Base-by-base conservation (phyloP, 2,797 vertebrate species). In the Harpagifer antarcticus region DNA sequence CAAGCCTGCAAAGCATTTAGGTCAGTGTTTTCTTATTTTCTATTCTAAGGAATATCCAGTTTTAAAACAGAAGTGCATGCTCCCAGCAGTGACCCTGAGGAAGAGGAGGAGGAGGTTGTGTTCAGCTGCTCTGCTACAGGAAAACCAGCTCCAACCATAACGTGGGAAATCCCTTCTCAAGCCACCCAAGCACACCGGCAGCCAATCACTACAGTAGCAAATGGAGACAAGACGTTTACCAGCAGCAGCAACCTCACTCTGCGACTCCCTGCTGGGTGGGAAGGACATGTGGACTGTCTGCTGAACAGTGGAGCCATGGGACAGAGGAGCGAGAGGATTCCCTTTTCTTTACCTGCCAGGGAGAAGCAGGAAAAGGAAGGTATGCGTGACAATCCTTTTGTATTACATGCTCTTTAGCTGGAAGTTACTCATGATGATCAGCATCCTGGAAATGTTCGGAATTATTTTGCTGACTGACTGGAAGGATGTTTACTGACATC, bases 101-200 rank as follows among this genome's bases (percentile, higher is more conserved):
- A 40, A 0, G 15, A 53, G 0, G 3, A 14, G 0, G 13, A 9
- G 23, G 23, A 27, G 20, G 74, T 86, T 0, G 47, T 72, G 59
- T 83, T 95, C 6, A 86, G 80, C 53, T 96, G 95, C 86, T 88
- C 90, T 4, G 93, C 91, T 9, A 95, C 91, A 0, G 95, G 94
- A 0, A 95, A 91, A 89, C 93, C 94, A 12, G 66, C 87, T 9
- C 94, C 94, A 0, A 60, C 58, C 47, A 73, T 96, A 12, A 2
- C 19, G 1, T 95, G 93, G 94, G 40, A 11, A 7, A 3, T 15
- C 23, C 5, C 68, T 3, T 8, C 17, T 0, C 20, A 1, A 0
- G 17, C 13, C 11, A 0, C 0, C 4, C 0, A 0, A 0, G 0
- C 1, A 1, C 2, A 33, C 5, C 6, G 62, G 1, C 0, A 11